Conservation (phyloP, 1,140 invertebrate genomes). For the Melipona quadrifasciata region DNA sequence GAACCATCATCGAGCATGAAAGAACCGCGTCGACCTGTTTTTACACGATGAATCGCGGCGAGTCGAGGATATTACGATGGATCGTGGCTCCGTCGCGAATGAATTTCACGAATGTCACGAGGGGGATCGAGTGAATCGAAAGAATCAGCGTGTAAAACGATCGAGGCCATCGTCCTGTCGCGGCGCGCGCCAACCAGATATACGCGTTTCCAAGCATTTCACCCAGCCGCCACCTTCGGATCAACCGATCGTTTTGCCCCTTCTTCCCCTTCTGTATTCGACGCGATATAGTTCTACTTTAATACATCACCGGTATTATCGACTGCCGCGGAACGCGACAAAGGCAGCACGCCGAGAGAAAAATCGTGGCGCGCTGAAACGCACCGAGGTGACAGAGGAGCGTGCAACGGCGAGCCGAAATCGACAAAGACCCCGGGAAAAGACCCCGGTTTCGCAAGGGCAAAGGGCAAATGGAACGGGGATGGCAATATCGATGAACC, state of each 20-base stretch:
- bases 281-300: slow-evolving; percentile 62
- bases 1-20: not conserved
- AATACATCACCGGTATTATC: slow-evolving; percentile 62
- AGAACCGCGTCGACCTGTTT: no score
- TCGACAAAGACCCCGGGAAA: slow-evolving; percentile 25
- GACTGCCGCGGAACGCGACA: slow-evolving; percentile 27
- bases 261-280: slow-evolving; percentile 16
- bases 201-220: slow-evolving; percentile 45
- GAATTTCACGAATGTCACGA: slow-evolving; percentile 45
- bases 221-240: slow-evolving; percentile 35
- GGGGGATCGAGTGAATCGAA: slow-evolving; percentile 41
- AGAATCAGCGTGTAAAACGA: slow-evolving; percentile 49
- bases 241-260: slow-evolving; percentile 56
- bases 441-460: slow-evolving; percentile 21
- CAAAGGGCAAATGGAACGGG: slow-evolving; percentile 33
- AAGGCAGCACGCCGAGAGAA: slow-evolving; percentile 18
- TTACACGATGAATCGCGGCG: not conserved
- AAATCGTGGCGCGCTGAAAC: not conserved
- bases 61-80: not conserved
- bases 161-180: slow-evolving; percentile 36
- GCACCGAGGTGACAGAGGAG: not conserved
- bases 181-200: slow-evolving; percentile 25
- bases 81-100: slow-evolving; percentile 5
- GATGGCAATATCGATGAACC: slow-evolving; percentile 46
- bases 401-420: slow-evolving; percentile 20